A percentile compares a stretch with the other conserved stretches of the same genome.
Conservation (phyloP, 2,888 invertebrate species). For the Morinoia aosen region DNA sequence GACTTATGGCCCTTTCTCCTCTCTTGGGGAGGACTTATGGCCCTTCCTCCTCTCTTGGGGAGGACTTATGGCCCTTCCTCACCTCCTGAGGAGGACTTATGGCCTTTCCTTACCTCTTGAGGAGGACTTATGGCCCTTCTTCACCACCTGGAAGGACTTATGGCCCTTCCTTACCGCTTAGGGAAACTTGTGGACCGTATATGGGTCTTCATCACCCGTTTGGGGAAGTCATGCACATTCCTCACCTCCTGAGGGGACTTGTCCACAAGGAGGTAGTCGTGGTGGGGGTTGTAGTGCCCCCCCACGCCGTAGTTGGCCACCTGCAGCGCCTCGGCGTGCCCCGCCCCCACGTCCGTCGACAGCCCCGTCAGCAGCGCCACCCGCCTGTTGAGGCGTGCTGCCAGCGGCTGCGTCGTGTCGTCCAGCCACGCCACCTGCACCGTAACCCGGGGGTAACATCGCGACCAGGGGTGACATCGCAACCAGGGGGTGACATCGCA, state of each 20-base stretch:
- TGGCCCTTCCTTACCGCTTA: no score
- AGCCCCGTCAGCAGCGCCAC: slow-evolving; percentile 70
- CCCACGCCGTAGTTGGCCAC: slow-evolving; percentile 72
- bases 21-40: no score
- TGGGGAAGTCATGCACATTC: no score
- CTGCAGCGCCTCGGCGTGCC: slow-evolving; percentile 70
- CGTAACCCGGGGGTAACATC: background rate
- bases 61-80: no score
- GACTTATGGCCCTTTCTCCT: no score
- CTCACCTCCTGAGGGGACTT: slow-evolving; percentile 68
- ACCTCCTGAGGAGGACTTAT: no score
- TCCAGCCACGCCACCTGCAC: slow-evolving; percentile 71
- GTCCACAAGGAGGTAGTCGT: slow-evolving; percentile 69
- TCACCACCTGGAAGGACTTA: no score
- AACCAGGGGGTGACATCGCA: background rate
- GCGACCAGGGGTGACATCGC: background rate
- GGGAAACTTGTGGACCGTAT: no score
- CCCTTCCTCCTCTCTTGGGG: no score
- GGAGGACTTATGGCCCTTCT: no score
- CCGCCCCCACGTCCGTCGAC: slow-evolving; percentile 68
- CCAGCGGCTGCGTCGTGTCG: slow-evolving; percentile 68
- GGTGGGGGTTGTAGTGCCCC: slow-evolving; percentile 74
- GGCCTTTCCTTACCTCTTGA: no score
- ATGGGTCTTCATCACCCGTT: no score
- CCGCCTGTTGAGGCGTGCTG: slow-evolving; percentile 68